Evolutionary conservation across 2,797 vertebrate species (phyloP).

Genomic region (Fundulus diaphanus): DNA sequence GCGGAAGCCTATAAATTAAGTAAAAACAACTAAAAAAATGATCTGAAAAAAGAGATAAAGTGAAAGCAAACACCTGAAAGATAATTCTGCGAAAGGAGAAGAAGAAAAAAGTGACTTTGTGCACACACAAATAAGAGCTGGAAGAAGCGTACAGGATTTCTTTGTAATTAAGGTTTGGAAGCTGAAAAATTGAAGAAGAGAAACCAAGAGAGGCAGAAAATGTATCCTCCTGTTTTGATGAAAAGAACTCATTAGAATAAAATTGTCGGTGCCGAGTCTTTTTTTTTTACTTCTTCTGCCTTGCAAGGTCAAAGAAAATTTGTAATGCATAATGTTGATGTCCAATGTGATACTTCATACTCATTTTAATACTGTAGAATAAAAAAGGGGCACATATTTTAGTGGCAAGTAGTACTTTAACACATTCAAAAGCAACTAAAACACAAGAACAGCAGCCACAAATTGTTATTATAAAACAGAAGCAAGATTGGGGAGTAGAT

Average conservation of each 20-base stretch:
- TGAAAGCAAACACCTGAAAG: constrained; percentile 33
- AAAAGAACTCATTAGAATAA: constrained; percentile 31
- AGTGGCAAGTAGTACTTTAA: background rate
- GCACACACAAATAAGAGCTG: background rate
- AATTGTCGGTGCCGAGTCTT: constrained; percentile 18
- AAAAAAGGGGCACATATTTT: constrained; percentile 2
- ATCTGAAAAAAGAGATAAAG: constrained; percentile 24
- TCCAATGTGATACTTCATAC: constrained; percentile 19
- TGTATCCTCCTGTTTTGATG: constrained; percentile 28
- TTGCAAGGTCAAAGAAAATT: constrained; percentile 14
- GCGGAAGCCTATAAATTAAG: constrained; percentile 19
- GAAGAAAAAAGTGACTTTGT: constrained; percentile 29
- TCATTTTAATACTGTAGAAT: constrained; percentile 22
- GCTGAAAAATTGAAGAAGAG: constrained; percentile 36
- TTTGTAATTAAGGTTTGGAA: constrained; percentile 43
- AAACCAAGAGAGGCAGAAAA: constrained; percentile 32
- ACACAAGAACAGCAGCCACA: background rate
- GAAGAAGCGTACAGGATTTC: constrained; percentile 21
- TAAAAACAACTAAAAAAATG: constrained; percentile 6
- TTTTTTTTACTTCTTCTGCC: background rate
- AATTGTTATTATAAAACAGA: background rate
- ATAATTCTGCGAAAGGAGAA: constrained; percentile 43
- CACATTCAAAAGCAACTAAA: background rate
- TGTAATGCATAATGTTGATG: constrained; percentile 18
- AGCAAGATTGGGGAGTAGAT: too few relatives aligned